A percentile compares a stretch with the other conserved stretches of the same genome.
Evolutionary conservation across 2,888 invertebrate genomes (phyloP).

Genomic region (Latrodectus elegans): DNA sequence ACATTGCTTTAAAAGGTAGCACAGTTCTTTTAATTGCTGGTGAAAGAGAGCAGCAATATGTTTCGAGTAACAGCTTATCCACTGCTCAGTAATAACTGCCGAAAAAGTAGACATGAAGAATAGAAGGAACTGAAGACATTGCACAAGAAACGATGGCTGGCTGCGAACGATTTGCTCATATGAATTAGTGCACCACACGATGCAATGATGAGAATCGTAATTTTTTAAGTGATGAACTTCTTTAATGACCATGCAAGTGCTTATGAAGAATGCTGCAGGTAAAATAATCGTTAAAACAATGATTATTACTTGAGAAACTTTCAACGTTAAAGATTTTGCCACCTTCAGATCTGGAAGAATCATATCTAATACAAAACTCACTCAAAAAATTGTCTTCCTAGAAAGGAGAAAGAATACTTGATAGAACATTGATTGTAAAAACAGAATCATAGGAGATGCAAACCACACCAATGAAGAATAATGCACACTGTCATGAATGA

Average conservation of each 20-base stretch:
- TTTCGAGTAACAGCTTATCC: background rate
- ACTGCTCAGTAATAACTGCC: conserved; percentile 9
- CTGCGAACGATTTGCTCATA: background rate
- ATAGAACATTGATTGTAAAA: conserved; percentile 10
- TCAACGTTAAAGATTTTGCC: background rate
- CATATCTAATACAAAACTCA: background rate
- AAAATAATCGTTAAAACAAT: background rate
- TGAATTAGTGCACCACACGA: conserved; percentile 1
- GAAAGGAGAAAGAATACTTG: background rate
- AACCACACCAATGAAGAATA: conserved; percentile 15
- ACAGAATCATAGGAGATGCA: background rate
- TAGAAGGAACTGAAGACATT: background rate
- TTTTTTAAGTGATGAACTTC: background rate
- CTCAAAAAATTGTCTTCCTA: background rate
- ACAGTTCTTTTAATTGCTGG: background rate
- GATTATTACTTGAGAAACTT: background rate
- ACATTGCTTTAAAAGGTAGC: background rate
- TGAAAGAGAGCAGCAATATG: conserved; percentile 4
- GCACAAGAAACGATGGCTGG: background rate
- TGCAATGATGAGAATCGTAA: background rate
- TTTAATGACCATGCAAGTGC: conserved; percentile 8
- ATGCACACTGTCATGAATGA: background rate
- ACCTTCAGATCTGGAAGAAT: background rate
- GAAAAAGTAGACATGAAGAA: background rate
- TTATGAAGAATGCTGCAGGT: conserved; percentile 6